Conservation (phyloP, 2,888 invertebrate genomes). For the Acanthopleura granulata region DNA sequence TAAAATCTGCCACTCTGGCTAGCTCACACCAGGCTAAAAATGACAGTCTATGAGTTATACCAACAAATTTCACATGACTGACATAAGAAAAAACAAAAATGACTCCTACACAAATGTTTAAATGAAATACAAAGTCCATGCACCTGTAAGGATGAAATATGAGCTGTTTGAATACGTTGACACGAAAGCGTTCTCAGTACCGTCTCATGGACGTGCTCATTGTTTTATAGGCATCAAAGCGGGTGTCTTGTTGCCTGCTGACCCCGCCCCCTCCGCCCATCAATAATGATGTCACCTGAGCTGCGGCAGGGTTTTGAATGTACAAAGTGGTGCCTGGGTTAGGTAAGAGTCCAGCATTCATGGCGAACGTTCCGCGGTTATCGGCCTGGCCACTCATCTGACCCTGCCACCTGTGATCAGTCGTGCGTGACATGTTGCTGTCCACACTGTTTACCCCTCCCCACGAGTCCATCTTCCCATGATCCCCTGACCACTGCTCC, state of each 20-base stretch:
- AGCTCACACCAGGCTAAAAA: too few relatives aligned
- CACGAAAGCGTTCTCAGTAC: not conserved
- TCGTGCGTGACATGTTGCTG: not conserved
- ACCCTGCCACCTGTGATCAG: slow-evolving; percentile 1
- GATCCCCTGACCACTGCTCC: slow-evolving; percentile 12
- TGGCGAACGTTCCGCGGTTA: slow-evolving; percentile 1
- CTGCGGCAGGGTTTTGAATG: slow-evolving; percentile 28
- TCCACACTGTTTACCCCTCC: not conserved
- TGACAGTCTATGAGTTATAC: too few relatives aligned
- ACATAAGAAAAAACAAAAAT: too few relatives aligned
- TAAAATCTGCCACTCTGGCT: too few relatives aligned
- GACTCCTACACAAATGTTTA: too few relatives aligned
- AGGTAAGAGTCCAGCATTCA: slow-evolving; percentile 11
- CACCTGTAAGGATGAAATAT: too few relatives aligned
- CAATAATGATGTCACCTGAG: slow-evolving; percentile 39
- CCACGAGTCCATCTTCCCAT: slow-evolving; percentile 1
- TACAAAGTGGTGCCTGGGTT: slow-evolving; percentile 27
- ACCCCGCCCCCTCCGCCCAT: slow-evolving; percentile 37
- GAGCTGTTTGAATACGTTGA: too few relatives aligned
- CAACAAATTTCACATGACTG: too few relatives aligned
- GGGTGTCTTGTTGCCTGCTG: slow-evolving; percentile 26
- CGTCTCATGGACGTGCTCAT: slow-evolving; percentile 17
- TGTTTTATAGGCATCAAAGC: slow-evolving; percentile 42
- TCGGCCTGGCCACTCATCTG: not conserved
- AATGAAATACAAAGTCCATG: too few relatives aligned